Evolutionary conservation across 2,888 invertebrate species (phyloP), one percentile per base, ranked within the genome.

Genomic region (Ophioninae sp.): DNA sequence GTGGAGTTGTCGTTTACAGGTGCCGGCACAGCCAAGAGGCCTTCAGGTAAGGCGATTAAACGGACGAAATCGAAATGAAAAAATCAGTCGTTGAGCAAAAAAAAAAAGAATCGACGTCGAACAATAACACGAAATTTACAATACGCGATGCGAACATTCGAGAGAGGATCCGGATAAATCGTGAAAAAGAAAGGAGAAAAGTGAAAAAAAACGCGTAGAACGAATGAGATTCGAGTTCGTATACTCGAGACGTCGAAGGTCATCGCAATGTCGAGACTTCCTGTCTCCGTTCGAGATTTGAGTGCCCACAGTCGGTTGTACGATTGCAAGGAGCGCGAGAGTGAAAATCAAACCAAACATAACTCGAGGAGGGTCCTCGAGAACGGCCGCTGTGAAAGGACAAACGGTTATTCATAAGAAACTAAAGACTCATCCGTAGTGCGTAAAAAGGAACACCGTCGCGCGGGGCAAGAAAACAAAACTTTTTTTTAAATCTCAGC

Each of bases 51-150:
- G 85, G 84, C 85, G 82, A 85, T 77, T 85, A 88, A 88, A 88
- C 89, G 87, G 89, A 89, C 86, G 85, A 89, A 90, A 85, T 87
- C 85, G 83, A 87, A 89, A 85, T 88, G 86, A 88, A 85, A 79
- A 64, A 75, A 81, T 79, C 75, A 70, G 70, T 41, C 65, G 39
- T 23, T 62, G 17, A 50, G 44, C 8, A 44, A 44, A 44, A 41
- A 41, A 41, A 44, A 6, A 50, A 75, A 59, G 57, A 61, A 56
- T 65, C 39, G 8, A 17, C 75, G 57, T 56, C 75, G 70, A 83
- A 79, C 59, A 50, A 62, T 39, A 39, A 21, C 70, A 56, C 70
- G 30, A 30, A 30, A 39, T 68, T 69, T 44, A 67, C 78, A 74
- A 77, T 80, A 62, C 79, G 61, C 61, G 69, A 76, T 74, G 65